phyloP scores from a whole-genome alignment of 35 echinoderm and acorn worm genomes.

The Apostichopus japonicus region DNA sequence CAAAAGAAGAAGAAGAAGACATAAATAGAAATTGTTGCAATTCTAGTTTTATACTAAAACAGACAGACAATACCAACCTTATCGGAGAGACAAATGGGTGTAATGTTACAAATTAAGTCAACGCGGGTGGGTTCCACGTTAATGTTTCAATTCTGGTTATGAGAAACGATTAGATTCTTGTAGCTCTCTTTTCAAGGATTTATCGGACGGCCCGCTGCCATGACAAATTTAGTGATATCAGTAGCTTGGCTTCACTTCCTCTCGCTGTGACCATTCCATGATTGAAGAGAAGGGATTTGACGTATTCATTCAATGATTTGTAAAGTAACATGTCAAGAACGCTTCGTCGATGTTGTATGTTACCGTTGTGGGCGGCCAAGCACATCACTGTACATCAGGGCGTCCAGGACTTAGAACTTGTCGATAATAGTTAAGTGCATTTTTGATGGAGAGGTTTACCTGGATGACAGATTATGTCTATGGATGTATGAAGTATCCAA shows the following conservation, averaged over 20 bases:
- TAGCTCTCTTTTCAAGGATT: neutral
- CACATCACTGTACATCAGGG: neutral
- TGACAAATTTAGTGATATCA: constrained; percentile 53
- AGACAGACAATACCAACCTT: constrained; percentile 30
- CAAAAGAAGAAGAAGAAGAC: neutral
- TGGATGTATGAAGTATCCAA: neutral
- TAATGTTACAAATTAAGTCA: constrained; percentile 35
- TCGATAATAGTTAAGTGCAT: constrained; percentile 51
- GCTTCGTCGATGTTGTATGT: constrained; percentile 23
- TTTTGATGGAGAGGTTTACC: constrained; percentile 13
- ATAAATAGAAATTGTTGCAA: constrained; percentile 41
- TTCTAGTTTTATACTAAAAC: neutral
- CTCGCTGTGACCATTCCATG: neutral
- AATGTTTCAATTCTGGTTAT: constrained; percentile 32
- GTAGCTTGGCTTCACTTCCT: constrained; percentile 10
- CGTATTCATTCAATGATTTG: constrained; percentile 17
- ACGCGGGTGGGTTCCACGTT: constrained; percentile 39
- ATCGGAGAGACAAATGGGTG: neutral
- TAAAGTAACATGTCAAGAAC: neutral
- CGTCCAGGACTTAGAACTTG: constrained; percentile 46
- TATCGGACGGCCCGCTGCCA: constrained; percentile 17
- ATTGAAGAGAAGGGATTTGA: constrained; percentile 5
- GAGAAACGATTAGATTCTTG: constrained; percentile 36
- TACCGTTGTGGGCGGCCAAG: constrained; percentile 38
- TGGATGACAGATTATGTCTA: neutral